Evolutionary conservation across 1,140 invertebrate genomes (phyloP), one percentile per base, ranked within the genome.

Genomic region (Drosophila tristis): DNA sequence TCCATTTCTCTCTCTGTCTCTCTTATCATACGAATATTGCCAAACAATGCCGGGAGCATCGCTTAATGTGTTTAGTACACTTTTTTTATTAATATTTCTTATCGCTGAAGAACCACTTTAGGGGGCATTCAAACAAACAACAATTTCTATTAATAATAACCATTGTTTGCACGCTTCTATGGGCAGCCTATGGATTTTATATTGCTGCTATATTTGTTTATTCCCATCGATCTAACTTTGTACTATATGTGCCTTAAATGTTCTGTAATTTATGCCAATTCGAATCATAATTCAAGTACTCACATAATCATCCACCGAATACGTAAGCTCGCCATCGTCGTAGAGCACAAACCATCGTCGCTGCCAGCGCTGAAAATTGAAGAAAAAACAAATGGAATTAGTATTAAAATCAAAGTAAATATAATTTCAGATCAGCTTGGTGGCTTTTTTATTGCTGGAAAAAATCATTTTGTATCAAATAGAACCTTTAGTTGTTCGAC

Each of bases 291-390:
- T 42, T 8, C 16, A 35, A 45, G 25, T 61, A 97, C 97, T 98
- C 94, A 98, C 98, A 93, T 98, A 97, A 93, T 99, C 97, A 93
- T 99, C 98, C 79, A 99, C 95, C 4, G 97, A 98, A 92, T 98
- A 99, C 48, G 97, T 98, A 11, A 99, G 94, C 93, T 99, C 98
- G 39, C 98, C 98, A 92, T 99, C 98, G 93, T 99, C 98, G 93
- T 98, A 99, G 6, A 99, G 94, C n/a, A 98, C 96, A 93, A 99
- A 99, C 96, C 98, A 99, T 90, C 98, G 93, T 91, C 98, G 94
- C 93, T 99, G 98, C 98, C 98, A 99, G 94, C 98, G 95, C 97
- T 99, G 94, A 96, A 91, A 93, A 93, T 93, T 62, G 82, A 93
- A 53, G 84, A 80, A 81, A 84, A 81, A 84, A 67, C 65, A 77